Base-by-base conservation (phyloP, 2,113 vertebrate genomes). In the Meriones unguiculatus region DNA sequence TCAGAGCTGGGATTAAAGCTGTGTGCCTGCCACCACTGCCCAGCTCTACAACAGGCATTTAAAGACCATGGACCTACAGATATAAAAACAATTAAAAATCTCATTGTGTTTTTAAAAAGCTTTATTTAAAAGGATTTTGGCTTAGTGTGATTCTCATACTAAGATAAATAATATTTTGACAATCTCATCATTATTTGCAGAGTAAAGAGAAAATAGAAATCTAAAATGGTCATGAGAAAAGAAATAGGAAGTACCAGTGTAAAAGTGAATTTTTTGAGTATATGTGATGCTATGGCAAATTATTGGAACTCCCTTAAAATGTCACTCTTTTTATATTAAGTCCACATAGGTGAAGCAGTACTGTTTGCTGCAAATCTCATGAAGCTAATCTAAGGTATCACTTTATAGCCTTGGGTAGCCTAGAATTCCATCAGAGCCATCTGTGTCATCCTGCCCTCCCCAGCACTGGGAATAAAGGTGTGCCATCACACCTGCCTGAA, bases 141-240 rank as follows among this genome's bases (percentile, higher is more conserved):
- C 46, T 90, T 72, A 73, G 11, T 4, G 17, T 72, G 46, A 52
- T 46, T 87, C 67, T 82, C 6, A 13, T 69, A 52, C 20, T n/a
- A 73, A n/a, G 72, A 10, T 91, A 93, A 69, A 69, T 41, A 88
- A 22, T 57, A 76, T 25, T 30, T 54, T 88, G 77, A n/a, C 12
- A 72, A 5, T 87, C 62, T 93, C 52, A 82, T 84, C 78, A 82
- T 62, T 41, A 65, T 87, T 87, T 65, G n/a, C 94, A 17, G 72
- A 22, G 52, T 89, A 59, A 67, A 72, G 41, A 70, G 72, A 81
- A 94, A 65, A 59, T n/a, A 73, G 73, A 1, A 30, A 76, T 72
- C 65, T 18, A n/a, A 93, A 14, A 32, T n/a, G 41, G 41, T 87
- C 25, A 25, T 46, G 7, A 91, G 41, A 69, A 30, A 91, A 93